Evolutionary conservation across 2,888 invertebrate species (phyloP).

Genomic region (Acrobasis repandana): DNA sequence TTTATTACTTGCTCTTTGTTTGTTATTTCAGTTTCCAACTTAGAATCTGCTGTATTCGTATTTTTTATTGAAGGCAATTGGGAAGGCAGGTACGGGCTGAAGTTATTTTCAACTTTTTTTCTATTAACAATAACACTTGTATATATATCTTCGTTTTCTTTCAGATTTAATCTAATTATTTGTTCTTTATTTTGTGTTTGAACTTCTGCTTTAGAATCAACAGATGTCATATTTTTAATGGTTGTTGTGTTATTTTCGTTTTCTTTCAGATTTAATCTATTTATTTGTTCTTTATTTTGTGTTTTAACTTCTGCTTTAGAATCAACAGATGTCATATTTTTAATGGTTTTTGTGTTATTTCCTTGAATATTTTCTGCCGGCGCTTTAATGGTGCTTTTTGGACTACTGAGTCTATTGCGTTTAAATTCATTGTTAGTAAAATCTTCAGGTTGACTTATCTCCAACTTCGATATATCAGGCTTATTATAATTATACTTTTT

Average conservation of each 20-base stretch:
- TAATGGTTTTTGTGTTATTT: background rate
- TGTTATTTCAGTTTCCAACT: background rate
- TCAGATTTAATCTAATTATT: background rate
- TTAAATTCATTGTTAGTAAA: conserved; percentile 2
- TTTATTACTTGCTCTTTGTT: conserved; percentile 7
- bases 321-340: background rate
- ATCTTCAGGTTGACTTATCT: background rate
- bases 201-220: background rate
- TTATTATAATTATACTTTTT: background rate
- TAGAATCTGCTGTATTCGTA: background rate
- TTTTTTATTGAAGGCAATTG: background rate
- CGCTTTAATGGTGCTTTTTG: background rate
- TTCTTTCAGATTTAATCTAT: background rate
- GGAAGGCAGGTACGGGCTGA: too few relatives aligned
- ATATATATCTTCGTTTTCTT: too few relatives aligned
- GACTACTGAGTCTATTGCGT: background rate
- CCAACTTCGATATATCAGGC: background rate
- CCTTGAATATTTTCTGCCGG: background rate
- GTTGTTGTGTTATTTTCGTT: background rate
- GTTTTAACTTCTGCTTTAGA: background rate
- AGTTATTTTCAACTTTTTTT: too few relatives aligned
- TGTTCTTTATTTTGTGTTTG: background rate
- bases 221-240: background rate
- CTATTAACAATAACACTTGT: too few relatives aligned
- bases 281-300: background rate